Evolutionary conservation across 2,113 vertebrate species (phyloP), one percentile per base, ranked within the genome.

Genomic region (Syngnathus typhle): DNA sequence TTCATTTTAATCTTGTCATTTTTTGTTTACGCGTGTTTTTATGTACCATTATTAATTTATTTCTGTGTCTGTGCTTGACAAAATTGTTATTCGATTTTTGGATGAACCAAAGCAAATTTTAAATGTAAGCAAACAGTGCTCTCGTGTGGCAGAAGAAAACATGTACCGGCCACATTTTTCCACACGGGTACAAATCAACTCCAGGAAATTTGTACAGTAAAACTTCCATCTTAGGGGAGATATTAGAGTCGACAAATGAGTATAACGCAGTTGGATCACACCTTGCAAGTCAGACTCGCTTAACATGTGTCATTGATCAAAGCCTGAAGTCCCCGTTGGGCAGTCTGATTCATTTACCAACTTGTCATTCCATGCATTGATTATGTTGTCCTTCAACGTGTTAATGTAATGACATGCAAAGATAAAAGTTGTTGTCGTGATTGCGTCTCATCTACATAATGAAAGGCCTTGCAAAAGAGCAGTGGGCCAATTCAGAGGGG

Each of bases 281-380:
- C 47, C 41, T 21, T 69, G 54, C 51, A 44, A 44, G 1, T 6
- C 64, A 39, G 66, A 37, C 32, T 9, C 19, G 39, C 27, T 32
- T 62, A 62, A 43, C 32, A 59, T 65, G 66, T 78, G 88, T 81
- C 89, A 98, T 95, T 90, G 95, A 98, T 96, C 87, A 84, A 87
- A 90, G 85, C 38, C 85, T 89, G 89, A 4, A 83, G 85, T 75
- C 88, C 85, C 90, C 92, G 94, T 90, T 92, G 93, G 93, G 91
- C 92, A 93, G 89, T 94, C 94, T 97, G 94, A 97, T 96, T 96
- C 93, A 96, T 96, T 98, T 97, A 98, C 94, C 90, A 95, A 95
- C 91, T 93, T 96, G 95, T 96, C 94, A 94, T 95, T 96, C 93
- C 88, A 91, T 91, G 88, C 90, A 98, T 98, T 92, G 95, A 98